These are phyloP conservation scores for Centropus unirufus DNA, from an alignment of 2,113 vertebrate species.

Conservation along the genomic window DNA sequence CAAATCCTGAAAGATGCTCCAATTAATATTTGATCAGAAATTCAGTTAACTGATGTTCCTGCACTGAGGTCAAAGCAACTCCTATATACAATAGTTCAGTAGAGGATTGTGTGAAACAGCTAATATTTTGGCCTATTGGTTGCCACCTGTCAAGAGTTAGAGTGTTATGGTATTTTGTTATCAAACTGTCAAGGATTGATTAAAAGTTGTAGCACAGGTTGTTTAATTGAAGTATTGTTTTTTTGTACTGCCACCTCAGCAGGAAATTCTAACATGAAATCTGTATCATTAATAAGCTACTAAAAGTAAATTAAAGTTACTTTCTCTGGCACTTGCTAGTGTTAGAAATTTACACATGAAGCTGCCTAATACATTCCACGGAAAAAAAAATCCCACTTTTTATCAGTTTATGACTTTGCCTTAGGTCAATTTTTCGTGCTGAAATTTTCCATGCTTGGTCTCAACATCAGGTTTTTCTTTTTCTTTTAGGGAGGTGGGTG, in stretches of 20 bases:
- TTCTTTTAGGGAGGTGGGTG: neutral
- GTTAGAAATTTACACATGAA: neutral
- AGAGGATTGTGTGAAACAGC: neutral
- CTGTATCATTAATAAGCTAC: neutral
- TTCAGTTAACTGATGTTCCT: neutral
- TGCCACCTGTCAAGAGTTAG: neutral
- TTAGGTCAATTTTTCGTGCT: neutral
- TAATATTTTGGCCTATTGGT: neutral
- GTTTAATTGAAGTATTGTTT: neutral
- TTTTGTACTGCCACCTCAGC: neutral
- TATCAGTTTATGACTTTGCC: neutral
- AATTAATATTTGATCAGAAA: neutral
- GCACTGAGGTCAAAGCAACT: neutral
- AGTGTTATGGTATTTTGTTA: neutral
- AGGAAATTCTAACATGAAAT: conserved; percentile 25
- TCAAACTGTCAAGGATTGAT: neutral
- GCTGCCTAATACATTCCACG: neutral
- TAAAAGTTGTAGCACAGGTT: neutral
- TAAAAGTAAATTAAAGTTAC: neutral
- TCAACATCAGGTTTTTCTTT: neutral
- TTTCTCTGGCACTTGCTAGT: neutral
- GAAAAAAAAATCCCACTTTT: conserved; percentile 1
- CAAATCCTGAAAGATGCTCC: neutral
- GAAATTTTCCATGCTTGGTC: neutral
- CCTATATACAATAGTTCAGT: neutral